Conservation (phyloP, 1,140 invertebrate species). For the Olivierus martensii region DNA sequence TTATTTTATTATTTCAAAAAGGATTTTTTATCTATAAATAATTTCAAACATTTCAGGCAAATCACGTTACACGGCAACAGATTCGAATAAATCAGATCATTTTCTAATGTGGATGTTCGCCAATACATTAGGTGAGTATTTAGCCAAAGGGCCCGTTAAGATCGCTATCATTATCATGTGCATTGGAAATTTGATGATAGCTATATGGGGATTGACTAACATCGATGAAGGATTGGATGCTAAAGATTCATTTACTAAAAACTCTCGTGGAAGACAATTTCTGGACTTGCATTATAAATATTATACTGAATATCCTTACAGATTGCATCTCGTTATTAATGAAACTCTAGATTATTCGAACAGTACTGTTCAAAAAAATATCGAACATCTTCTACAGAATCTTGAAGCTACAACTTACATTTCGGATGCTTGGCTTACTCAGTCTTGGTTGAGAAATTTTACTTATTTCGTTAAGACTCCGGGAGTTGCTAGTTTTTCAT, state of each 20-base stretch:
- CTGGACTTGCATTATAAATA: conserved; percentile 76
- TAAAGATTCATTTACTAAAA: conserved; percentile 63
- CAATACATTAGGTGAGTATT: conserved; percentile 55
- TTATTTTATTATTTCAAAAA: too few species aligned
- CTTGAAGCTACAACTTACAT: conserved; percentile 71
- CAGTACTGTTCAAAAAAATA: conserved; percentile 51
- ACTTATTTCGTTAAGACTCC: background rate
- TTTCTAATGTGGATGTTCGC: conserved; percentile 74
- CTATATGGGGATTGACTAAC: conserved; percentile 70
- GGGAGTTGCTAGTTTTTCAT: background rate
- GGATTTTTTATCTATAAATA: too few species aligned
- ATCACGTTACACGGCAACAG: too few species aligned
- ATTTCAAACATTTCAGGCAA: too few species aligned
- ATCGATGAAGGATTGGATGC: conserved; percentile 79
- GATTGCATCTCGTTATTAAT: conserved; percentile 69
- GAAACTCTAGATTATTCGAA: conserved; percentile 76
- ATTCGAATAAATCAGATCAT: conserved; percentile 40
- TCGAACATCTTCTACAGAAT: conserved; percentile 60
- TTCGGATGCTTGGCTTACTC: conserved; percentile 49
- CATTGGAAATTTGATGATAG: conserved; percentile 59
- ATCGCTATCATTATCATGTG: conserved; percentile 60
- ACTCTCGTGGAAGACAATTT: conserved; percentile 80
- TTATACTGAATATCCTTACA: conserved; percentile 78
- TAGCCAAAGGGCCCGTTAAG: conserved; percentile 64
- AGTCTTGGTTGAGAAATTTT: conserved; percentile 74